Evolutionary conservation across 2,888 invertebrate genomes (phyloP), one percentile per base, ranked within the genome.

Genomic region (Scaptomyza caliginosa): DNA sequence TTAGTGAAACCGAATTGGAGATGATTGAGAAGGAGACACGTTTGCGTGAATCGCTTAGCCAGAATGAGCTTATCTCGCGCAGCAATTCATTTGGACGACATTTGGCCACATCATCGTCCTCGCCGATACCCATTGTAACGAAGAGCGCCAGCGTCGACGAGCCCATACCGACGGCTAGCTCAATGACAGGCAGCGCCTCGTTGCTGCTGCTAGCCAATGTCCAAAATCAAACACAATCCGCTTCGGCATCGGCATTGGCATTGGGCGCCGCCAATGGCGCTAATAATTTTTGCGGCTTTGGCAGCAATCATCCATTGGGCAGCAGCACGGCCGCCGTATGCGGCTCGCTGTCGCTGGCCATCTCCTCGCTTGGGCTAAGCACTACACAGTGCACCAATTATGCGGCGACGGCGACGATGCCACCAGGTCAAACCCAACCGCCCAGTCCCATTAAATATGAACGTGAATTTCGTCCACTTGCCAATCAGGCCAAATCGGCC

Each of bases 1-100:
- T 93, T 68, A 94, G 93, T 84, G 94, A 94, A 90, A 92, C 93
- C 10, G 94, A 94, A 74, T 68, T 94, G 70, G 94, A 94, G 78
- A 92, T 93, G 6, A 93, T 94, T 54, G 94, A 94, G 86, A 91
- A 91, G 70, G 91, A 91, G 73, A 91, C 90, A 10, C 86, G 92
- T 2, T 68, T 91, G 76, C 89, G 92, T 7, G 91, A 91, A 74
- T 91, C 91, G 5, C 81, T 92, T 10, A 91, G 91, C 70, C 91
- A 91, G 59, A 91, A 91, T 62, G 91, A 91, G 59, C 74, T 91
- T 28, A 88, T 90, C 57, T 91, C 91, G 67, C 89, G 91, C 30
- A 91, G 91, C 68, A 91, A 91, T 77, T 91, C 91, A 17, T 91
- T 91, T 77, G 91, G 91, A 3, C 88, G 91, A 6, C 90, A 86